These are phyloP conservation scores for Enteromius afrohamiltoni DNA, from an alignment of 2,797 vertebrate genomes.

Conservation along the genomic window DNA sequence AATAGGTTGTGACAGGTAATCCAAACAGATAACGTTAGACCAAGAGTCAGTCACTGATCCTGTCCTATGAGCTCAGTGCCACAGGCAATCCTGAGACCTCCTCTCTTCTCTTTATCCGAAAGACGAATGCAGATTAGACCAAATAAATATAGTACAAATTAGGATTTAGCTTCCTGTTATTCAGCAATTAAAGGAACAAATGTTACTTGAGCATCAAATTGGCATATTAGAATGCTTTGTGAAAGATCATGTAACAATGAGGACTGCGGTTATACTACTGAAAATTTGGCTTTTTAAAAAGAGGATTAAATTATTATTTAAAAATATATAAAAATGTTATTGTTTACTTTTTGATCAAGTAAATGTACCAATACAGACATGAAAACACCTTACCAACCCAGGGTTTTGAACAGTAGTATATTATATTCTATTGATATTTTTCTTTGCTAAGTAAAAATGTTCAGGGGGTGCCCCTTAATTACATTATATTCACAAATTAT, in stretches of 20 bases:
- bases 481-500: neutral
- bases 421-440: neutral
- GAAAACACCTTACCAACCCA: neutral
- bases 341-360: neutral
- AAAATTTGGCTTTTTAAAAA: neutral
- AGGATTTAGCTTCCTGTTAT: neutral
- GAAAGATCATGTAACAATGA: neutral
- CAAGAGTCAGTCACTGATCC: conserved; percentile 79
- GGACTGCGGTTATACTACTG: neutral
- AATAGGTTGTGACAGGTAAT: conserved; percentile 80
- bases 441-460: neutral
- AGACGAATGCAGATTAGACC: neutral
- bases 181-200: neutral
- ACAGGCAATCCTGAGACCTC: conserved; percentile 70
- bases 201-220: neutral
- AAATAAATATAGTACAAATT: neutral
- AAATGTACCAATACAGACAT: neutral
- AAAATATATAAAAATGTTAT: neutral
- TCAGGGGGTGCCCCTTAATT: neutral
- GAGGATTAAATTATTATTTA: neutral
- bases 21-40: conserved; percentile 80
- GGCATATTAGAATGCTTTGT: neutral
- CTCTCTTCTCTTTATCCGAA: conserved; percentile 16
- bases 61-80: conserved; percentile 73
- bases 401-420: neutral